Conservation (phyloP, 2,888 invertebrate species). For the Drosophila affinis region DNA sequence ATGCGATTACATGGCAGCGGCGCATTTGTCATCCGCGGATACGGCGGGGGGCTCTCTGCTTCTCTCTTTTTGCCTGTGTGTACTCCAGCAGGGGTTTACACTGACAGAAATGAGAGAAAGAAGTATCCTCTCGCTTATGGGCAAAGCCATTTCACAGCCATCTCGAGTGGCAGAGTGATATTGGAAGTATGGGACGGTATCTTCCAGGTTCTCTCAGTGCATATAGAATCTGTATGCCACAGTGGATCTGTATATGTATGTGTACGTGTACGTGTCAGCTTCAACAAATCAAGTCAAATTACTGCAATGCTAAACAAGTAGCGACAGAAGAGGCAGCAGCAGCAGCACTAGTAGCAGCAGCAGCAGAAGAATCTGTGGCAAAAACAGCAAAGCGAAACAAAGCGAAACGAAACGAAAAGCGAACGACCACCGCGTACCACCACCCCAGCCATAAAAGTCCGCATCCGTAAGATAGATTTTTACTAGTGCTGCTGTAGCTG, state of each 20-base stretch:
- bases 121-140: background rate
- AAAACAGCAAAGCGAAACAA: conserved; percentile 59
- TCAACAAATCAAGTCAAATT: conserved; percentile 77
- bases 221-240: conserved; percentile 25
- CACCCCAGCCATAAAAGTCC: conserved; percentile 64
- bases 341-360: background rate
- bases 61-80: conserved; percentile 20
- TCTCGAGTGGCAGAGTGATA: too few relatives aligned
- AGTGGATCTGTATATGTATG: too few relatives aligned
- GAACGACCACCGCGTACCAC: conserved; percentile 47
- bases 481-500: conserved; percentile 28
- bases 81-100: conserved; percentile 22
- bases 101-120: conserved; percentile 27
- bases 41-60: background rate
- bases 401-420: conserved; percentile 59
- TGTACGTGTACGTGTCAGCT: conserved; percentile 55
- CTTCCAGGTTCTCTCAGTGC: too few relatives aligned
- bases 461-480: conserved; percentile 72
- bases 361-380: conserved; percentile 67
- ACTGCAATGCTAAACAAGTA: conserved; percentile 67
- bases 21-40: conserved; percentile 70
- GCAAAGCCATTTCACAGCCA: background rate
- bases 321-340: conserved; percentile 47
- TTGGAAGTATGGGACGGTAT: too few relatives aligned
- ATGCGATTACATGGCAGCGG: conserved; percentile 77